Evolutionary conservation across 2,113 vertebrate species (phyloP).

Genomic region (Ursus arctos): DNA sequence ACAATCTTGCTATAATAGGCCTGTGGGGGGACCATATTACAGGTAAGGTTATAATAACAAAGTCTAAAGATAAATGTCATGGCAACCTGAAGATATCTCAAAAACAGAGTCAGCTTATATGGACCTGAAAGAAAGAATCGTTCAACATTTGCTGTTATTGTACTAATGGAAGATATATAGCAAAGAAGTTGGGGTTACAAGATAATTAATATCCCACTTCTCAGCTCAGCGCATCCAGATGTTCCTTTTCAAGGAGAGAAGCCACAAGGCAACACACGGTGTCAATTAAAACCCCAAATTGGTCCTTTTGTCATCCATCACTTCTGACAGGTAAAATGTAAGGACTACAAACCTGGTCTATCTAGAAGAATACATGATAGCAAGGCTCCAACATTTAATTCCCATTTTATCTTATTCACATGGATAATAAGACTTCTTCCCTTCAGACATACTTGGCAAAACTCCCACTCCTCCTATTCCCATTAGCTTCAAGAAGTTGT

Average conservation of each 20-base stretch:
- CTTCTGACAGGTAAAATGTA: constrained; percentile 33
- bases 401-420: constrained; percentile 35
- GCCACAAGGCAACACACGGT: background rate
- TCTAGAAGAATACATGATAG: constrained; percentile 5
- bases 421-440: constrained; percentile 48
- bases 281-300: constrained; percentile 2
- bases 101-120: background rate
- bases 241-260: background rate
- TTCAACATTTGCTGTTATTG: constrained; percentile 24
- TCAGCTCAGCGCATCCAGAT: background rate
- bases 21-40: background rate
- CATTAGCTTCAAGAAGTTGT: constrained; percentile 39
- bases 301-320: background rate
- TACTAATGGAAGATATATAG: constrained; percentile 24
- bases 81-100: background rate
- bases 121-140: constrained; percentile 13
- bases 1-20: background rate
- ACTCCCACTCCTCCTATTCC: constrained; percentile 34
- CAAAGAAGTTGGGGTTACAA: background rate
- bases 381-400: constrained; percentile 37
- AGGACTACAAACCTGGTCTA: background rate
- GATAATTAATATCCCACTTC: constrained; percentile 28
- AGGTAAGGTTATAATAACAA: constrained; percentile 55
- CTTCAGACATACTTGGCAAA: constrained; percentile 51
- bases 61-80: constrained; percentile 48